Evolutionary conservation across 1,140 invertebrate genomes (phyloP).

Genomic region (Pseudomyrmex flavicornis): DNA sequence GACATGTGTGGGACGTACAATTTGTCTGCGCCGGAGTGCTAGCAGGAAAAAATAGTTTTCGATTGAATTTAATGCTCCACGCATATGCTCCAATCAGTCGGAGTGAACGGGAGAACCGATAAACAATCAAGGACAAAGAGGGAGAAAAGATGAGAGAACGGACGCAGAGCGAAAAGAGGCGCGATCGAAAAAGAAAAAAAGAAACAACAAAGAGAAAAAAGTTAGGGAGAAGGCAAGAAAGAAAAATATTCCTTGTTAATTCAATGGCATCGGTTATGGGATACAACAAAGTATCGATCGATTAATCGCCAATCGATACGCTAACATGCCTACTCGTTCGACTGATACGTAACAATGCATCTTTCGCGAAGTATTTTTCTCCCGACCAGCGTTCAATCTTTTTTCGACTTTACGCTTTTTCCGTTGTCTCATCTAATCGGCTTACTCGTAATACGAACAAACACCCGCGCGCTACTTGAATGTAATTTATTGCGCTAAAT

Average conservation of each 20-base stretch:
- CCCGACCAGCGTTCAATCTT: conserved; percentile 20
- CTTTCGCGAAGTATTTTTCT: conserved; percentile 13
- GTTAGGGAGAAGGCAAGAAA: not conserved
- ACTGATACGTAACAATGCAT: conserved; percentile 18
- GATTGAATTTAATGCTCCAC: conserved; percentile 57
- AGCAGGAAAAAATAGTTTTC: conserved; percentile 43
- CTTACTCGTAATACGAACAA: conserved; percentile 32
- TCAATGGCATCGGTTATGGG: conserved; percentile 28
- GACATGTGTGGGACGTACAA: conserved; percentile 46
- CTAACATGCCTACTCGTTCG: not conserved
- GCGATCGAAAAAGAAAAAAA: not conserved
- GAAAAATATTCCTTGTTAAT: conserved; percentile 16
- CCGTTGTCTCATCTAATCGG: conserved; percentile 23
- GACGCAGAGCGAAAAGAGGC: conserved; percentile 10
- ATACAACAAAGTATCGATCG: conserved; percentile 2
- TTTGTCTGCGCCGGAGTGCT: conserved; percentile 37
- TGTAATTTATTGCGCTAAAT: conserved; percentile 44
- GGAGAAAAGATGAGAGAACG: not conserved
- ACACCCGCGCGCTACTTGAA: conserved; percentile 15
- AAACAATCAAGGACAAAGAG: conserved; percentile 26
- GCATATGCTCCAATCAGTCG: conserved; percentile 38
- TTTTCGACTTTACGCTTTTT: conserved; percentile 44
- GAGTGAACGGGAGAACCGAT: conserved; percentile 32
- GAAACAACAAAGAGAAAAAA: conserved; percentile 16
- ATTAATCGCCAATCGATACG: conserved; percentile 27